These are phyloP conservation scores for Hermetia illucens DNA, from an alignment of 1,140 invertebrate genomes.

Conservation along the genomic window DNA sequence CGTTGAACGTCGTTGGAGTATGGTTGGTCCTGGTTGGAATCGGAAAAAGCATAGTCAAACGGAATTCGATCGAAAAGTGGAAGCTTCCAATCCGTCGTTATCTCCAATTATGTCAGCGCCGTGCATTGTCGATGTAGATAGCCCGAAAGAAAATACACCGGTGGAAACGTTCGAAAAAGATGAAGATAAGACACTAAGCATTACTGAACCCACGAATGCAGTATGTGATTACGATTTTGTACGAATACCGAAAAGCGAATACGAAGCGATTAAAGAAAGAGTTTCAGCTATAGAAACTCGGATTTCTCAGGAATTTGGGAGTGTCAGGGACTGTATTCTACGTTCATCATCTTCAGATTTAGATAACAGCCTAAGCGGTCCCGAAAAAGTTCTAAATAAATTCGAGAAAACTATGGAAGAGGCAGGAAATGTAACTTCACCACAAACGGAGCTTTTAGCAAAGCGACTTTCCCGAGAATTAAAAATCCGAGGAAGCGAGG, in stretches of 20 bases:
- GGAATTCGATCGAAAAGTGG: conserved; percentile 21
- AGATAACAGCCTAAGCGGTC: conserved; percentile 13
- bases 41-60: conserved; percentile 7
- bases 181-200: too few relatives aligned
- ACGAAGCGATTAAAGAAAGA: conserved; percentile 57
- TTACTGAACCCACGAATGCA: too few relatives aligned
- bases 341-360: background rate
- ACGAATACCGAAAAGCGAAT: conserved; percentile 52
- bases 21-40: conserved; percentile 11
- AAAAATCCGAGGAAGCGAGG: conserved; percentile 49
- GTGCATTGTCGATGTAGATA: conserved; percentile 1
- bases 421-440: conserved; percentile 40
- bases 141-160: background rate
- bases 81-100: background rate
- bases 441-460: conserved; percentile 52
- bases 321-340: conserved; percentile 21
- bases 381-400: conserved; percentile 44
- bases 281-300: conserved; percentile 52
- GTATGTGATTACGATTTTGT: conserved; percentile 40
- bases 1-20: conserved; percentile 14
- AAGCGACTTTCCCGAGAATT: conserved; percentile 52
- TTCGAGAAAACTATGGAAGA: conserved; percentile 59
- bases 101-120: conserved; percentile 5
- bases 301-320: conserved; percentile 50
- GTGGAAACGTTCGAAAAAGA: background rate